phyloP scores from a whole-genome alignment of 2,113 vertebrate species.

The Rhea pennata region DNA sequence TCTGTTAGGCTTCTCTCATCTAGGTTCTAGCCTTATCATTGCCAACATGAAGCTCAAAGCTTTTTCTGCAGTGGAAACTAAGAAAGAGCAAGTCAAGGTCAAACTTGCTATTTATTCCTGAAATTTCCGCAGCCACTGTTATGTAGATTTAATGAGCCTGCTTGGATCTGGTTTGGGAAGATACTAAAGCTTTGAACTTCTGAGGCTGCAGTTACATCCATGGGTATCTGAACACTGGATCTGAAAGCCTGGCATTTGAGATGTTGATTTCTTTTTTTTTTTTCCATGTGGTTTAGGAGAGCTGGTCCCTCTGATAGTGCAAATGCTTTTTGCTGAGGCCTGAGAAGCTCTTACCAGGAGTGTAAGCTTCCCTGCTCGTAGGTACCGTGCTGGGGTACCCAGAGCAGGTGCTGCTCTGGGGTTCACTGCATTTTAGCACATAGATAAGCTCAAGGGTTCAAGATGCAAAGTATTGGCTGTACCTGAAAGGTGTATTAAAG shows the following conservation, averaged over 20 bases:
- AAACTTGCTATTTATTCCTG: conserved; percentile 61
- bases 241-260: conserved; percentile 44
- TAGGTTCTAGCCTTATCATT: not conserved
- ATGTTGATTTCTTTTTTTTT: conserved; percentile 42
- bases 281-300: not conserved
- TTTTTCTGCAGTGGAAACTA: conserved; percentile 55
- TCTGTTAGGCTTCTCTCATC: not conserved
- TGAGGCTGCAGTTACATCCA: conserved; percentile 22
- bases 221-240: conserved; percentile 52
- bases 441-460: not conserved
- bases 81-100: conserved; percentile 60
- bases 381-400: not conserved
- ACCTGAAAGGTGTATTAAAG: not conserved
- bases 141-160: conserved; percentile 62
- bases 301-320: not conserved
- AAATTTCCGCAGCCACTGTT: conserved; percentile 66
- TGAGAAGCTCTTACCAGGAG: not conserved
- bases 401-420: not conserved
- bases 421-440: not conserved
- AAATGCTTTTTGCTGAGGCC: conserved; percentile 29
- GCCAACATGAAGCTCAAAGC: conserved; percentile 51
- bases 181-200: conserved; percentile 50
- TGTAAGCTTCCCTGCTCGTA: not conserved
- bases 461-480: not conserved
- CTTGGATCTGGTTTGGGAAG: conserved; percentile 49